phyloP scores from a whole-genome alignment of 2,888 invertebrate genomes.

The Ectemnius lituratus region DNA sequence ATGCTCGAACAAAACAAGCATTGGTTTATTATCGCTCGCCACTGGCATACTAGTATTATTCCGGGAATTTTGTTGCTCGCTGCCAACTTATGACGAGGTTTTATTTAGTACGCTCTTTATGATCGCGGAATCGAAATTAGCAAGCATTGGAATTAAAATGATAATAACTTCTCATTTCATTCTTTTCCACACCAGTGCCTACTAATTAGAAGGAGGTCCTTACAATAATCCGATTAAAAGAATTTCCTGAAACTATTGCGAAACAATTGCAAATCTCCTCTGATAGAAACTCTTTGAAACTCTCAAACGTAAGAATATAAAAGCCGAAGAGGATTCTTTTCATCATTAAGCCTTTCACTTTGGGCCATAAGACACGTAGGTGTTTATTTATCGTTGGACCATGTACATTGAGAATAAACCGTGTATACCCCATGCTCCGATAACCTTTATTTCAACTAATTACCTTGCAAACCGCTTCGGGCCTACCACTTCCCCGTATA shows the following conservation, averaged over 20 bases:
- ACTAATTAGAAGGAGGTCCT: no score
- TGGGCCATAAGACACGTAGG: conserved; percentile 31
- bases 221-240: no score
- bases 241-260: no score
- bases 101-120: no score
- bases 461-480: conserved; percentile 31
- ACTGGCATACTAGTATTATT: neutral
- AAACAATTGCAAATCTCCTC: no score
- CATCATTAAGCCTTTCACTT: conserved; percentile 51
- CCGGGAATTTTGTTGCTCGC: neutral
- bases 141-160: no score
- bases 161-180: no score
- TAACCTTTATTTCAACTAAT: conserved; percentile 42
- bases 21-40: neutral
- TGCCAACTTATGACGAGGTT: neutral
- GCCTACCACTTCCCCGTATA: conserved; percentile 20
- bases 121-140: no score
- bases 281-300: no score
- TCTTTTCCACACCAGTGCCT: no score
- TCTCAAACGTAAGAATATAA: no score
- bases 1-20: neutral
- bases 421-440: conserved; percentile 11
- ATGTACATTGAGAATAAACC: conserved; percentile 41
- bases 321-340: conserved; percentile 30
- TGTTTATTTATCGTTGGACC: conserved; percentile 54